Evolutionary conservation across 2,888 invertebrate genomes (phyloP).

Genomic region (Standfussiana lucernea): DNA sequence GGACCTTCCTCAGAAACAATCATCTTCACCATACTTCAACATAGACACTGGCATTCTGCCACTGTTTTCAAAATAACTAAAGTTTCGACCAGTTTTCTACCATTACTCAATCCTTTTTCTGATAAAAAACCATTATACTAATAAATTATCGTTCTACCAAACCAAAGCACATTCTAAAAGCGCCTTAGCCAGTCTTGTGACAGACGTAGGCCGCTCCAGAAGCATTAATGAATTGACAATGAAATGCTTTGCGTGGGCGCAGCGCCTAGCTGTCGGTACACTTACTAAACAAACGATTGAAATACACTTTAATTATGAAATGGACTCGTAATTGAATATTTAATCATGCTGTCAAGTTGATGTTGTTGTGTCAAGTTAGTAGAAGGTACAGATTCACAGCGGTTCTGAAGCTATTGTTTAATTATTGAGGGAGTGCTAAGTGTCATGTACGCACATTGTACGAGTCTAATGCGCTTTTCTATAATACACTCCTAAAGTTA

Average conservation of each 20-base stretch:
- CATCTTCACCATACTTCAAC: too few relatives aligned
- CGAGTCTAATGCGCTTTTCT: background rate
- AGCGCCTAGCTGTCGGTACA: constrained; percentile 1
- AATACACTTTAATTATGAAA: constrained; percentile 49
- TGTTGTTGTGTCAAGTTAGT: background rate
- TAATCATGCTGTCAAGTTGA: constrained; percentile 30
- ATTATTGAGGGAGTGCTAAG: background rate
- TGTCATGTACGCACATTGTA: background rate
- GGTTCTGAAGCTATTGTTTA: background rate
- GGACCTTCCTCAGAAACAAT: too few relatives aligned
- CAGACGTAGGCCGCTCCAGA: constrained; percentile 49
- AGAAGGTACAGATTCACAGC: too few relatives aligned
- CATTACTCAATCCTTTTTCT: background rate
- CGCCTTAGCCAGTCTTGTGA: constrained; percentile 39
- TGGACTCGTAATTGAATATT: constrained; percentile 43
- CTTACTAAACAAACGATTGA: constrained; percentile 22
- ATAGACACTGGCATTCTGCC: background rate
- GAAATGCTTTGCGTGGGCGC: constrained; percentile 58
- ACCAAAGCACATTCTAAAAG: constrained; percentile 17
- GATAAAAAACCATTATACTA: background rate
- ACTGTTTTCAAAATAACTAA: background rate
- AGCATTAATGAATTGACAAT: constrained; percentile 66
- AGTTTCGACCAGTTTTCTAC: background rate
- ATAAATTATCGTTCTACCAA: background rate
- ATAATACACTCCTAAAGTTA: background rate